These are phyloP conservation scores for Camelus dromedarius DNA, from an alignment of 2,113 vertebrate genomes.

Conservation along the genomic window DNA sequence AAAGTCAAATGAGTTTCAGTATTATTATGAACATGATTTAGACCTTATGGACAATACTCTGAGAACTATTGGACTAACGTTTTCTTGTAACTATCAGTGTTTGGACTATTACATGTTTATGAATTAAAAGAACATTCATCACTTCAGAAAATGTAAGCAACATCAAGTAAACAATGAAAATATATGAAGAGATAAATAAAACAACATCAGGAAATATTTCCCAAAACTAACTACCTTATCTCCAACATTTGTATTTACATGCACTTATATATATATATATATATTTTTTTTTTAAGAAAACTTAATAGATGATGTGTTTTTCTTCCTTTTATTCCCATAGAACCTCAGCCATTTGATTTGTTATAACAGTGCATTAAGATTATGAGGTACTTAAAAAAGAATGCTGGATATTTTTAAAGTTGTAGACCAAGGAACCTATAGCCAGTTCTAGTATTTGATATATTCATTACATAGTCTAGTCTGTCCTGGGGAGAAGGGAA, in stretches of 20 bases:
- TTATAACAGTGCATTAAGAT: background rate
- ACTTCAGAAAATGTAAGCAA: background rate
- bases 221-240: background rate
- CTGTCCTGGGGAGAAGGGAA: background rate
- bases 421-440: background rate
- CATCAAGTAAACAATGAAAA: background rate
- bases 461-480: background rate
- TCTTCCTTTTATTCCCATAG: background rate
- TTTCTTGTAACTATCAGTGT: background rate
- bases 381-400: background rate
- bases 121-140: background rate
- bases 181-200: background rate
- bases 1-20: background rate
- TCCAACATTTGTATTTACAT: background rate
- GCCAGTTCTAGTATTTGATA: background rate
- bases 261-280: background rate
- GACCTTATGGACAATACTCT: background rate
- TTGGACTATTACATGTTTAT: background rate
- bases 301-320: background rate
- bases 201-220: background rate
- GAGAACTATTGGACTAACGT: background rate
- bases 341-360: background rate
- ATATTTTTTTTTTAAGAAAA: background rate
- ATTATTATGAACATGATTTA: background rate
- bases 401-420: background rate